Base-by-base conservation (phyloP, 1,140 invertebrate species). In the Uloborus diversus region DNA sequence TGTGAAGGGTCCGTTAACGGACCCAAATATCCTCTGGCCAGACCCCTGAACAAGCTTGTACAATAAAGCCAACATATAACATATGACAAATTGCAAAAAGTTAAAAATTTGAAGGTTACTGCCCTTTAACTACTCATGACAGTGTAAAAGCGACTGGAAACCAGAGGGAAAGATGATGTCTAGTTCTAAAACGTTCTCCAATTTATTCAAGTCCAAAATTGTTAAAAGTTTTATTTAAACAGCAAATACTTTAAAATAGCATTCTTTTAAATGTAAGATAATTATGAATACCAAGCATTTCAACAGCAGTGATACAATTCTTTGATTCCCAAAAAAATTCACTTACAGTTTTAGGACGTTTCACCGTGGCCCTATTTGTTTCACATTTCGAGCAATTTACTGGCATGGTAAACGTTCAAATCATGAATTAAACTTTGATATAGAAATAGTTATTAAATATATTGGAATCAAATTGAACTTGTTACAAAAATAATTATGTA, bases 301-400 rank as follows among this genome's bases (percentile, higher is more conserved):
- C n/a, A n/a, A n/a, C n/a, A n/a, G 28, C 28, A 61, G 27, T 14
- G 42, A 23, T 47, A 59, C 14, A 42, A 1, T 0, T 33, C 28
- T 35, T 11, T 23, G 56, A 75, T 79, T 56, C 11, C 23, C 25
- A n/a, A 1, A 56, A 3, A 27, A 56, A 56, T 20, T n/a, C n/a
- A 35, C 79, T 81, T 81, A 85, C 84, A 30, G 83, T 85, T 84
- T 85, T 85, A 0, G 84, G 83, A n/a, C 85, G 73, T 78, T 85
- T 85, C 9, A 85, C 47, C 61, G 69, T 59, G 0, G 85, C 84
- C 28, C 57, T 56, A 28, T 35, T 71, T 25, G 51, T 78, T 27
- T 68, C 35, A 32, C 83, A 84, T 42, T 79, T 79, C 4, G 65
- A 59, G 57, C 83, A 84, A 35, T 57, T 81, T n/a, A 68, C 23